Conservation (phyloP, 1,140 invertebrate genomes). For the Leptopilina boulardi region DNA sequence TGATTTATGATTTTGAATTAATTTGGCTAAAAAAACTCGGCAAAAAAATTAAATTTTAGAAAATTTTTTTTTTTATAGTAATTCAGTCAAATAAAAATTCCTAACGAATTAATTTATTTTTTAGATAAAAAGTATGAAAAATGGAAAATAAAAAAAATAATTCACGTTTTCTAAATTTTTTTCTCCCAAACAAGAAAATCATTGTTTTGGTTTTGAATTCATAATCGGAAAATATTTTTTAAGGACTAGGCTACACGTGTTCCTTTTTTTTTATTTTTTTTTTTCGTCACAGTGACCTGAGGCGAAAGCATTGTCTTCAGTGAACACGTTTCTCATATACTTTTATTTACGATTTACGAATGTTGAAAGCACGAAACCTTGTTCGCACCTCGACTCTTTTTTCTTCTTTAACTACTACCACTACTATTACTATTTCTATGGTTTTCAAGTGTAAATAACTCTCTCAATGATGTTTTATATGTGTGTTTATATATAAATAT, state of each 20-base stretch:
- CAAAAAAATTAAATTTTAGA: too few relatives aligned
- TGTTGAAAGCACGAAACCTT: conserved; percentile 18
- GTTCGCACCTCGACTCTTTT: neutral
- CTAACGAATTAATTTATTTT: too few relatives aligned
- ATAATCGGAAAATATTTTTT: neutral
- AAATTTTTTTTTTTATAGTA: too few relatives aligned
- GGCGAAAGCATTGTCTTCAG: conserved; percentile 28
- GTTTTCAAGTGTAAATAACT: conserved; percentile 31
- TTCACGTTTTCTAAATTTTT: too few relatives aligned
- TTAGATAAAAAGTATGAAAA: too few relatives aligned
- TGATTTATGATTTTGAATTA: too few relatives aligned
- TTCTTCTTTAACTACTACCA: neutral
- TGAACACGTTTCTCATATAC: conserved; percentile 19
- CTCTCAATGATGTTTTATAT: neutral
- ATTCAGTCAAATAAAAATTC: too few relatives aligned
- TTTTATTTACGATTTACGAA: conserved; percentile 25
- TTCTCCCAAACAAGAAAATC: neutral
- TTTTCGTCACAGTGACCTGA: neutral
- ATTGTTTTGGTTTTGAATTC: neutral
- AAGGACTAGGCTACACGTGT: neutral
- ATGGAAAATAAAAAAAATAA: too few relatives aligned
- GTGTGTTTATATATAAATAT: neutral
- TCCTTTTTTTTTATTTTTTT: too few relatives aligned
- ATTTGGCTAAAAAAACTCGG: too few relatives aligned
- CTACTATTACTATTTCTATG: neutral